Evolutionary conservation across 2,888 invertebrate genomes (phyloP).

Genomic region (Brachylomia viminalis): DNA sequence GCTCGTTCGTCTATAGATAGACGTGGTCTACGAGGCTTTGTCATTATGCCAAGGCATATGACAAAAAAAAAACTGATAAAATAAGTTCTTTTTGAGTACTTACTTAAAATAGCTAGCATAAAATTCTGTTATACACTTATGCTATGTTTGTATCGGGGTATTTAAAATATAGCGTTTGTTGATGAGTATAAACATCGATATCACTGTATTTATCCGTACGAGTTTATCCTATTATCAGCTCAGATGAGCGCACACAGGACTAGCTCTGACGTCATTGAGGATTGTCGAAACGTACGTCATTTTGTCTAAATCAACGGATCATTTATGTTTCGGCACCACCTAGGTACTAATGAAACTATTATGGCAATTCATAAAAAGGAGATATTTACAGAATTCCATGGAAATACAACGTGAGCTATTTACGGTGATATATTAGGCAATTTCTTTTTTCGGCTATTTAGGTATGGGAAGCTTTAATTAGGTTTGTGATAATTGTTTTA

Average conservation of each 20-base stretch:
- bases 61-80: no score
- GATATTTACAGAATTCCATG: neutral
- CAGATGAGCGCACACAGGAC: neutral
- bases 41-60: no score
- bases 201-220: neutral
- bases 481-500: neutral
- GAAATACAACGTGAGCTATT: neutral
- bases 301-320: neutral
- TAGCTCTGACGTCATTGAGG: neutral
- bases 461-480: neutral
- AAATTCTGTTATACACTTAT: no score
- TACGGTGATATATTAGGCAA: neutral
- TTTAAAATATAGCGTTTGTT: neutral
- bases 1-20: no score
- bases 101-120: no score
- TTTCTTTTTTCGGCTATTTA: no score
- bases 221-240: neutral
- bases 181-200: neutral
- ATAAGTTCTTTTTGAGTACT: no score
- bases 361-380: neutral
- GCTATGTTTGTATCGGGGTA: no score
- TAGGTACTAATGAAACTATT: neutral
- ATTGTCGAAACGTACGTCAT: slow-evolving; percentile 1
- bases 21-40: no score
- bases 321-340: neutral